Evolutionary conservation across 2,888 invertebrate genomes (phyloP).

Genomic region (Junonia oenone): DNA sequence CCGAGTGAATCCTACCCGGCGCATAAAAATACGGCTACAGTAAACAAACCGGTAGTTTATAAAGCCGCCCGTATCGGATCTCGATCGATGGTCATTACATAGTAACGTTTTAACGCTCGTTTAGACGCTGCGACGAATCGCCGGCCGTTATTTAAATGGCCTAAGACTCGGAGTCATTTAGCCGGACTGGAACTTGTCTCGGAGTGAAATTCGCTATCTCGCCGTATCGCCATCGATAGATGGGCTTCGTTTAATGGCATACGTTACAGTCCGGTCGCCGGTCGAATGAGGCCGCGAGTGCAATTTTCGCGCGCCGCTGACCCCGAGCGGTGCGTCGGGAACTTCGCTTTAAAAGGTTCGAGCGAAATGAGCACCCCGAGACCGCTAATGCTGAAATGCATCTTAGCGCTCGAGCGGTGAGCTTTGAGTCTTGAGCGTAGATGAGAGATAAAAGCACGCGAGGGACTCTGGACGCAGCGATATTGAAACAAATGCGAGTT

Average conservation of each 20-base stretch:
- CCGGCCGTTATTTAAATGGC: slow-evolving; percentile 59
- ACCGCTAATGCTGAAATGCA: slow-evolving; percentile 63
- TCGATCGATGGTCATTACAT: slow-evolving; percentile 50
- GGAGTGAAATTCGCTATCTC: slow-evolving; percentile 41
- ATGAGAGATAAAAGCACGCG: slow-evolving; percentile 48
- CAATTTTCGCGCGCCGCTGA: slow-evolving; percentile 48
- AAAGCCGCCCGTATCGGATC: slow-evolving; percentile 37
- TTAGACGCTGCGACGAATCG: slow-evolving; percentile 51
- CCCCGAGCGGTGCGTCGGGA: slow-evolving; percentile 30
- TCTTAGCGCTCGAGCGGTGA: slow-evolving; percentile 57
- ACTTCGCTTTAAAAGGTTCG: slow-evolving; percentile 44
- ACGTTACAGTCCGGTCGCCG: slow-evolving; percentile 11
- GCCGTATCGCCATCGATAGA: slow-evolving; percentile 8
- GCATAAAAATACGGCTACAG: slow-evolving; percentile 34
- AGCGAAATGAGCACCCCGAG: slow-evolving; percentile 53
- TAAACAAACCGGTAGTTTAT: slow-evolving; percentile 41
- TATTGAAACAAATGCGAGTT: slow-evolving; percentile 32
- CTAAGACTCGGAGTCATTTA: slow-evolving; percentile 50
- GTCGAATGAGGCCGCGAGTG: slow-evolving; percentile 51
- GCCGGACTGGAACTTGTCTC: slow-evolving; percentile 50
- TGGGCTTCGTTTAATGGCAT: slow-evolving; percentile 12
- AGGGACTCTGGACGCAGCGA: slow-evolving; percentile 31
- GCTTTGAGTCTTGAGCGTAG: slow-evolving; percentile 58
- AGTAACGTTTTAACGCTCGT: slow-evolving; percentile 37
- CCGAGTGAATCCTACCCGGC: neutral